Base-by-base conservation (phyloP, 2,113 vertebrate genomes). In the Gasterosteus aculeatus region DNA sequence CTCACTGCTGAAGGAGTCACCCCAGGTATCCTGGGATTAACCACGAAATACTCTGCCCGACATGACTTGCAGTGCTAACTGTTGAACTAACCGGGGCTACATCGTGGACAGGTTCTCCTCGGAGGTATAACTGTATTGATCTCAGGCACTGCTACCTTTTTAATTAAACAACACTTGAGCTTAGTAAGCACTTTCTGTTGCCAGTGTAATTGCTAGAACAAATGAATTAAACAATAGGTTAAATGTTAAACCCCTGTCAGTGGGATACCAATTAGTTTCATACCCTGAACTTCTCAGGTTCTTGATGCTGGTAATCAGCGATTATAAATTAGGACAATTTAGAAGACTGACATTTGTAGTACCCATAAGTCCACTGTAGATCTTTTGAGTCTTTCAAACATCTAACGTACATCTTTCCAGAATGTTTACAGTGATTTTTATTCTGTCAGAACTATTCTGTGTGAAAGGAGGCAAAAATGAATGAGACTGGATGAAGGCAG, bases 11-110 rank as follows among this genome's bases (percentile, higher is more conserved):
- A 90, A 62, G 90, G 35, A 82, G 77, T 29, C 8, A 38, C 77
- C 10, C 79, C 85, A 82, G 91, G 91, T 92, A 81, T 5, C 42
- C 10, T 10, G 29, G 60, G 16, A 38, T 0, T 18, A 1, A n/a
- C 51, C 5, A 1, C 6, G 5, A 12, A 61, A 38, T 49, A 11
- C 11, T 19, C 29, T 5, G 10, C 5, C 29, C 49, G 41, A 26
- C 16, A 69, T 9, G 16, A 41, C 26, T 7, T 26, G 58, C 5
- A 39, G 19, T 29, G 11, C 41, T 54, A 38, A 64, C 22, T 22
- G 35, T 41, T 7, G 22, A 18, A 46, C 19, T 77, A 33, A 38
- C 38, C 10, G 46, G 5, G 33, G 8, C 10, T 19, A 31, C 7
- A 39, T 5, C 3, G 5, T 16, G 6, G 1, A 42, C 33, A 31